A percentile compares a stretch with the other conserved stretches of the same genome.
phyloP scores from a whole-genome alignment of 1,140 invertebrate genomes.

The Sitodiplosis mosellana region DNA sequence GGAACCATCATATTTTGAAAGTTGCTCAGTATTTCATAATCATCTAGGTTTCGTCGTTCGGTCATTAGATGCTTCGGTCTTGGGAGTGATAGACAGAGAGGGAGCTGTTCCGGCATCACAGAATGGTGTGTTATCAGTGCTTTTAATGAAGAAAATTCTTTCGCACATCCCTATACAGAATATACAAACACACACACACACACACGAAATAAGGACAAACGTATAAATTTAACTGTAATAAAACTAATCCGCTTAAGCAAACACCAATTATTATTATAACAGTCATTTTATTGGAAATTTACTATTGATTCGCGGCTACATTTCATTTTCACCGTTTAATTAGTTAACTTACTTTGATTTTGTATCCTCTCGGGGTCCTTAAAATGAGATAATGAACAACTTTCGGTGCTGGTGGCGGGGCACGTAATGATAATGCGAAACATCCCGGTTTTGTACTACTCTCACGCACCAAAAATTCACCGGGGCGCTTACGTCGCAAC shows the following conservation, averaged over 20 bases:
- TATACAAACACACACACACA: no score
- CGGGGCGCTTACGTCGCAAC: constrained; percentile 74
- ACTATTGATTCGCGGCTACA: no score
- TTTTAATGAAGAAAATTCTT: constrained; percentile 79
- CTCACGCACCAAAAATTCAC: constrained; percentile 86
- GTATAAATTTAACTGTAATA: no score
- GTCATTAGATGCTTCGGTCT: constrained; percentile 54
- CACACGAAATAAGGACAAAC: no score
- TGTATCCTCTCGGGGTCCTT: constrained; percentile 76
- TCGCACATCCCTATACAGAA: constrained; percentile 83
- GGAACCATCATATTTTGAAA: constrained; percentile 57
- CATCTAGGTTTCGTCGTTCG: constrained; percentile 53
- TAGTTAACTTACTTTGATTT: constrained; percentile 65
- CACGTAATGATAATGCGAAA: constrained; percentile 81
- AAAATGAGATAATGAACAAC: constrained; percentile 93
- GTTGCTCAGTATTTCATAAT: constrained; percentile 58
- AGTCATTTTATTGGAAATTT: no score
- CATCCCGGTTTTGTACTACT: constrained; percentile 87
- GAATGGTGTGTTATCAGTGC: constrained; percentile 88
- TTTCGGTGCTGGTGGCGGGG: constrained; percentile 78
- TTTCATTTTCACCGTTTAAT: no score
- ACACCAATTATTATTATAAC: no score
- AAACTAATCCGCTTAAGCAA: no score
- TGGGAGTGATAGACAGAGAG: constrained; percentile 69
- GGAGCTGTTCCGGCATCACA: constrained; percentile 86